These are phyloP conservation scores for Hesperophylax magnus DNA, from an alignment of 1,140 invertebrate genomes.

Conservation along the genomic window DNA sequence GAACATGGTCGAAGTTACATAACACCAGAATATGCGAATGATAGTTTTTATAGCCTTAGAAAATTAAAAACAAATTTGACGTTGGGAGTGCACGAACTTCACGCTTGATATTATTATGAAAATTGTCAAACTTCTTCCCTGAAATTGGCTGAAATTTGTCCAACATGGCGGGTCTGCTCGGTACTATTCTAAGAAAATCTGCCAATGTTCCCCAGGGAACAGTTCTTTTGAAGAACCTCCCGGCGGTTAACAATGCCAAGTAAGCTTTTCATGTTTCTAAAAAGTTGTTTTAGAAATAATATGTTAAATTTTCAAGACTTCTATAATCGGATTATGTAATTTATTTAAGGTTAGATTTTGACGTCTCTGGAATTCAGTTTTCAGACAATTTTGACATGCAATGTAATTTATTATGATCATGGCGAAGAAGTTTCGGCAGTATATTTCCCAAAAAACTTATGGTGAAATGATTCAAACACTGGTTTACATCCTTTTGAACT, in stretches of 20 bases:
- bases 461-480: no score
- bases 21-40: background rate
- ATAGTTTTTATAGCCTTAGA: background rate
- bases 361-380: background rate
- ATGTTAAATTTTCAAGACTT: slow-evolving; percentile 15
- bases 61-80: slow-evolving; percentile 16
- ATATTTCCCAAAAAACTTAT: no score
- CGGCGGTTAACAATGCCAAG: slow-evolving; percentile 67
- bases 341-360: slow-evolving; percentile 47
- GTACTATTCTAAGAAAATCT: slow-evolving; percentile 69
- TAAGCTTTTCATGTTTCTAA: slow-evolving; percentile 59
- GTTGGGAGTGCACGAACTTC: slow-evolving; percentile 35
- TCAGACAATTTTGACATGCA: background rate
- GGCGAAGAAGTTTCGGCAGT: no score
- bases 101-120: slow-evolving; percentile 38
- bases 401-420: background rate
- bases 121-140: slow-evolving; percentile 35
- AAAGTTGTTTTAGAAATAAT: slow-evolving; percentile 2
- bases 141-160: background rate
- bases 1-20: no score
- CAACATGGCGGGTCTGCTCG: slow-evolving; percentile 68
- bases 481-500: no score
- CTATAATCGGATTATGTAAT: slow-evolving; percentile 64
- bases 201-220: slow-evolving; percentile 62
- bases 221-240: slow-evolving; percentile 63